These are phyloP conservation scores for Metacarcinus magister DNA, from an alignment of 2,888 invertebrate genomes.

Conservation along the genomic window DNA sequence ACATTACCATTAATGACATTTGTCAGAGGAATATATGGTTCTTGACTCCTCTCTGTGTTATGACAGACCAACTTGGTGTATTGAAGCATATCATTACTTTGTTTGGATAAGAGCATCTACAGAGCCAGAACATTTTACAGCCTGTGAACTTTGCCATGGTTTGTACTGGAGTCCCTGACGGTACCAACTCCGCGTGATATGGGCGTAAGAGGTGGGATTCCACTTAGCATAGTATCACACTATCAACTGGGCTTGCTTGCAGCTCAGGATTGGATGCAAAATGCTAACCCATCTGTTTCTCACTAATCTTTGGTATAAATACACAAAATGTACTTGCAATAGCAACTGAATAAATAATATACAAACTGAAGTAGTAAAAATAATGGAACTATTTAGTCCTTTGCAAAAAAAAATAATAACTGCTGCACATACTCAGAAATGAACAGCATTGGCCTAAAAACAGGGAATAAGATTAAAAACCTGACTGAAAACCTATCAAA, in stretches of 20 bases:
- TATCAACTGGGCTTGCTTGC: conserved; percentile 79
- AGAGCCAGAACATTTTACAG: conserved; percentile 73
- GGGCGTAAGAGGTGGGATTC: conserved; percentile 81
- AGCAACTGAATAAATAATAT: conserved; percentile 81
- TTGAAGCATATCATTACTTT: conserved; percentile 61
- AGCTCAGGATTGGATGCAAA: conserved; percentile 77
- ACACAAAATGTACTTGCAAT: conserved; percentile 79
- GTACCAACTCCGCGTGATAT: conserved; percentile 80
- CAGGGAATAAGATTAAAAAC: conserved; percentile 66
- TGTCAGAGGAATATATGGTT: conserved; percentile 16
- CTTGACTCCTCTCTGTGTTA: conserved; percentile 61
- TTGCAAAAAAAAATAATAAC: conserved; percentile 65
- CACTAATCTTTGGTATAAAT: conserved; percentile 82
- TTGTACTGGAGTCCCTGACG: conserved; percentile 82
- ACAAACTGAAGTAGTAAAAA: conserved; percentile 77
- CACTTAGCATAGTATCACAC: conserved; percentile 82
- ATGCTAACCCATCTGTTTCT: conserved; percentile 79
- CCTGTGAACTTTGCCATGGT: conserved; percentile 78
- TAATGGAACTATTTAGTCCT: conserved; percentile 69
- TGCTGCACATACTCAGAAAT: conserved; percentile 75
- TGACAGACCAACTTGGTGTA: conserved; percentile 66
- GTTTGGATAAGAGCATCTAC: conserved; percentile 63
- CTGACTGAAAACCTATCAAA: conserved; percentile 67
- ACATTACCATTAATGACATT: conserved; percentile 17
- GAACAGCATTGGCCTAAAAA: conserved; percentile 66